These are phyloP conservation scores for Anguilla anguilla DNA, from an alignment of 2,797 vertebrate genomes.

Conservation along the genomic window DNA sequence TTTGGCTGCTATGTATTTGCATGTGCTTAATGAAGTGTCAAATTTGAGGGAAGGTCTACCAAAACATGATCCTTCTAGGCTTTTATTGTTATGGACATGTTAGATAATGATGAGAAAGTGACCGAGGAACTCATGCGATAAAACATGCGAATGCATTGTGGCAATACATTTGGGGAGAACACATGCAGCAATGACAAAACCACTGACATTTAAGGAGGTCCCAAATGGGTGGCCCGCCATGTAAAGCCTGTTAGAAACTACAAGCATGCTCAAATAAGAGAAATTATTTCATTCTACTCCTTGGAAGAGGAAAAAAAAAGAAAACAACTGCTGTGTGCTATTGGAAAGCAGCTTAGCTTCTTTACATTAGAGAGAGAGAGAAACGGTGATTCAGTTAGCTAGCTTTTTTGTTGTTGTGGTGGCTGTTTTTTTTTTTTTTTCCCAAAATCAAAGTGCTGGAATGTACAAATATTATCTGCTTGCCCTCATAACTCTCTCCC, in stretches of 20 bases:
- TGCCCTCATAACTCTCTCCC: too few species aligned
- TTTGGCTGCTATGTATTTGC: slow-evolving; percentile 3
- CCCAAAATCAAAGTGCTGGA: too few species aligned
- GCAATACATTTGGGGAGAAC: neutral
- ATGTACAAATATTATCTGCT: too few species aligned
- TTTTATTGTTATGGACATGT: slow-evolving; percentile 11
- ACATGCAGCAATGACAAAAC: neutral
- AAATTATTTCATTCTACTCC: neutral
- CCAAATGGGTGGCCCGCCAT: neutral
- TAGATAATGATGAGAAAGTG: slow-evolving; percentile 27
- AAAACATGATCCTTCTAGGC: slow-evolving; percentile 11
- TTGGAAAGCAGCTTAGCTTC: too few species aligned
- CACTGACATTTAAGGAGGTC: neutral
- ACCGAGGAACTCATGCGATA: neutral
- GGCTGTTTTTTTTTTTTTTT: too few species aligned
- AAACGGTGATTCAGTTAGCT: too few species aligned
- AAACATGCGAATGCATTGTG: neutral
- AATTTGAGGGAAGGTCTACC: neutral
- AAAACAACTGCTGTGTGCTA: too few species aligned
- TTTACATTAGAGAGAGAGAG: too few species aligned
- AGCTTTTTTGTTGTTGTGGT: too few species aligned
- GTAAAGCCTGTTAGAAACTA: neutral
- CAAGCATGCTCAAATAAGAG: neutral
- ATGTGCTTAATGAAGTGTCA: slow-evolving; percentile 32
- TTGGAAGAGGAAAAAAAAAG: neutral